Evolutionary conservation across 2,888 invertebrate genomes (phyloP).

Genomic region (Cephus rjabovi): DNA sequence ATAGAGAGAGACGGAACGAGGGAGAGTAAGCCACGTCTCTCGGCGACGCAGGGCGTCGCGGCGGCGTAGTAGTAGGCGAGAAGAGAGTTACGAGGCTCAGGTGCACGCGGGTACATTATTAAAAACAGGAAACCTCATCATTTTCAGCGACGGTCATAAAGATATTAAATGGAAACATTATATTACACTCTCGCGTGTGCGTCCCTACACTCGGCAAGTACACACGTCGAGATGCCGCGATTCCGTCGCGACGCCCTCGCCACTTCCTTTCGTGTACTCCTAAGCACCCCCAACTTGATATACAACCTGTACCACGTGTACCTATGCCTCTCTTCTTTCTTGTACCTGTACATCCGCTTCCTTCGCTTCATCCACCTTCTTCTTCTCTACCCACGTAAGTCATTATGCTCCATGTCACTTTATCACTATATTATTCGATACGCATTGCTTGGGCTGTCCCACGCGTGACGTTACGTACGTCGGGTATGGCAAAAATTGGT

Average conservation of each 20-base stretch:
- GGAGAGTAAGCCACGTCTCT: neutral
- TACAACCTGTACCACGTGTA: neutral
- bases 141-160: slow-evolving; percentile 60
- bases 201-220: slow-evolving; percentile 11
- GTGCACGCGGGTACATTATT: slow-evolving; percentile 62
- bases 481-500: neutral
- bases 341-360: neutral
- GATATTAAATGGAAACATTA: slow-evolving; percentile 65
- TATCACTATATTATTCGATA: neutral
- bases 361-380: neutral
- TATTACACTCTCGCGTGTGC: slow-evolving; percentile 42
- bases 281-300: neutral
- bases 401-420: neutral
- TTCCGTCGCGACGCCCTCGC: slow-evolving; percentile 10
- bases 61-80: slow-evolving; percentile 11
- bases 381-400: neutral
- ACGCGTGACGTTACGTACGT: neutral
- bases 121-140: slow-evolving; percentile 65
- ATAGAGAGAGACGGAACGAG: neutral
- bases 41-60: slow-evolving; percentile 16
- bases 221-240: neutral
- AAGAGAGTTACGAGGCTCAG: slow-evolving; percentile 63
- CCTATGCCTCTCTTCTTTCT: neutral
- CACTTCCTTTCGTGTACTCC: slow-evolving; percentile 8
- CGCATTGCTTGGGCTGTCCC: neutral